A percentile compares a stretch with the other conserved stretches of the same genome.
These are phyloP conservation scores for Lemur catta DNA, from an alignment of 2,797 vertebrate species.

Conservation along the genomic window DNA sequence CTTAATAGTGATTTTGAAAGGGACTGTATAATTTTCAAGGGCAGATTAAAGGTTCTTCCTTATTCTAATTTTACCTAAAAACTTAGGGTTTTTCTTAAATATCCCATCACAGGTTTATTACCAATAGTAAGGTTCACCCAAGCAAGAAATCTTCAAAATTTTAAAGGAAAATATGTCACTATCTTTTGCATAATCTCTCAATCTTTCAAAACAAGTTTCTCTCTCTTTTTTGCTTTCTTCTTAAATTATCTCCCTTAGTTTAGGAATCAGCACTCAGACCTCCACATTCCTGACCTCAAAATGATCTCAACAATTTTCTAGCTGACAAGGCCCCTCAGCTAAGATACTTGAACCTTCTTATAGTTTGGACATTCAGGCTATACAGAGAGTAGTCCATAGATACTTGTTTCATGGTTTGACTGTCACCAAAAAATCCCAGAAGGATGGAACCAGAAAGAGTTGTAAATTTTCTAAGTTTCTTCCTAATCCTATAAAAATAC, in stretches of 20 bases:
- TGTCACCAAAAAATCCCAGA: neutral
- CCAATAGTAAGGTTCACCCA: neutral
- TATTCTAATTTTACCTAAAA: conserved; percentile 34
- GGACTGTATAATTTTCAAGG: neutral
- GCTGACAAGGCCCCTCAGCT: neutral
- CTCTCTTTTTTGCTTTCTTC: neutral
- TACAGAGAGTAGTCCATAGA: neutral
- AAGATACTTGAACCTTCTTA: neutral
- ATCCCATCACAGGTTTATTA: neutral
- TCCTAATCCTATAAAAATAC: neutral
- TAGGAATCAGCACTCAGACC: neutral
- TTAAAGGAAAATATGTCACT: neutral
- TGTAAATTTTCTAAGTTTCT: neutral
- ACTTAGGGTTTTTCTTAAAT: conserved; percentile 4
- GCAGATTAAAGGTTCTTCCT: neutral
- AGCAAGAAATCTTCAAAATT: conserved; percentile 5
- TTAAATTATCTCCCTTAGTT: neutral
- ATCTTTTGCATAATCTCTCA: neutral
- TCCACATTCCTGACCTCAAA: neutral
- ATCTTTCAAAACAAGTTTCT: neutral
- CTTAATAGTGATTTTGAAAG: neutral
- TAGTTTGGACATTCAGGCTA: neutral
- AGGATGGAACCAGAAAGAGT: neutral
- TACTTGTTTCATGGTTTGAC: neutral
- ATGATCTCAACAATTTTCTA: neutral